phyloP scores from a whole-genome alignment of 2,888 invertebrate species.

The Mechanitis messenoides region DNA sequence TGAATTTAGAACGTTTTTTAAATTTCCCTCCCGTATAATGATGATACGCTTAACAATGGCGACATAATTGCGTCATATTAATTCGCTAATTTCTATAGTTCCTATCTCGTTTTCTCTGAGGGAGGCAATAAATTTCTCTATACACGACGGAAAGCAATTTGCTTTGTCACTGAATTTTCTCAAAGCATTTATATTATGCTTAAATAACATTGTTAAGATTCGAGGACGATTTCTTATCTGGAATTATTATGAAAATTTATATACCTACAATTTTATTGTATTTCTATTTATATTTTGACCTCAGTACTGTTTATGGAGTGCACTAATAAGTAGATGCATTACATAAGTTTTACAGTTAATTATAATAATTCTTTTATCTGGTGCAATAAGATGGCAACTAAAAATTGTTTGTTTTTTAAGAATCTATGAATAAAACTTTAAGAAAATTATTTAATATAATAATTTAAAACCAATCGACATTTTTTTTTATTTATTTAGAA shows the following conservation, averaged over 20 bases:
- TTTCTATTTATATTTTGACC: neutral
- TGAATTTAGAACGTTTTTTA: constrained; percentile 2
- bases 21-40: neutral
- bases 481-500: too few relatives aligned
- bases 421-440: too few relatives aligned
- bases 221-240: constrained; percentile 25
- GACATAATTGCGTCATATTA: constrained; percentile 52
- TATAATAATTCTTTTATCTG: too few relatives aligned
- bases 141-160: constrained; percentile 39
- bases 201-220: constrained; percentile 29
- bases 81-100: constrained; percentile 39
- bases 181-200: constrained; percentile 30
- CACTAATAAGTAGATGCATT: too few relatives aligned
- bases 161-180: constrained; percentile 40
- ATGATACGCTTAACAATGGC: constrained; percentile 28
- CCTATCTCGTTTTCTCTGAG: constrained; percentile 33
- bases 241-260: constrained; percentile 1
- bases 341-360: too few relatives aligned
- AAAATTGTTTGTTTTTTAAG: too few relatives aligned
- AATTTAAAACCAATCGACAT: too few relatives aligned
- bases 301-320: too few relatives aligned
- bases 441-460: too few relatives aligned
- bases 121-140: constrained; percentile 43
- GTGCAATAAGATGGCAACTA: too few relatives aligned
- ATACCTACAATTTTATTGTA: neutral